These are phyloP conservation scores for Distichodus sexfasciatus DNA, from an alignment of 2,797 vertebrate species.

Conservation along the genomic window DNA sequence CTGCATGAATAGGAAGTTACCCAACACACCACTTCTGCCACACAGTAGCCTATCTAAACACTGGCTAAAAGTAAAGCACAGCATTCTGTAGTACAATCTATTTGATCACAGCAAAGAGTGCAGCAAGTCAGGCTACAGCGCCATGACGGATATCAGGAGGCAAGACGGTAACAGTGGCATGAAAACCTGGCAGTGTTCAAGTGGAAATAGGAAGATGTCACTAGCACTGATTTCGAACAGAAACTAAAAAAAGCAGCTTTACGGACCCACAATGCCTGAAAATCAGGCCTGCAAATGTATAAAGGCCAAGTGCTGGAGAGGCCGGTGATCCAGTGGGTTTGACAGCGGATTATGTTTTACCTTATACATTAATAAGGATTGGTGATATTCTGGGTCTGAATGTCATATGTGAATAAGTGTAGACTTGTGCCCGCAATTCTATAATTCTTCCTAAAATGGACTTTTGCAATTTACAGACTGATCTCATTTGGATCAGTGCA, in stretches of 20 bases:
- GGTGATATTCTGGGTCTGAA: conserved; percentile 45
- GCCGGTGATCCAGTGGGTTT: conserved; percentile 22
- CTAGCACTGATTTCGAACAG: conserved; percentile 37
- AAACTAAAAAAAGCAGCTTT: conserved; percentile 32
- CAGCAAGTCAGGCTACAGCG: conserved; percentile 56
- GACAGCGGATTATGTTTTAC: not conserved
- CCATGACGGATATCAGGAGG: conserved; percentile 39
- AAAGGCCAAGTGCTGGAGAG: conserved; percentile 50
- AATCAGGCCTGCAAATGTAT: conserved; percentile 19
- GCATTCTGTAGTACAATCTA: conserved; percentile 45
- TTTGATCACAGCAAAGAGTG: conserved; percentile 53
- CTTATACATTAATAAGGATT: conserved; percentile 41
- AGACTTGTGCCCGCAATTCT: conserved; percentile 27
- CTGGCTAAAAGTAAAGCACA: conserved; percentile 25
- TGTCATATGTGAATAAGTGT: conserved; percentile 29
- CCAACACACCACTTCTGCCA: too few species aligned
- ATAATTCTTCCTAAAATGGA: not conserved
- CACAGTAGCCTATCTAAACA: not conserved
- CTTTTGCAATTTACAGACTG: conserved; percentile 4
- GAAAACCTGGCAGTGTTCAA: conserved; percentile 64
- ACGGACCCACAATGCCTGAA: not conserved
- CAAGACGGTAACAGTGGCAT: conserved; percentile 51
- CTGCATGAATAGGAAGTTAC: too few species aligned
- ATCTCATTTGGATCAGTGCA: conserved; percentile 37
- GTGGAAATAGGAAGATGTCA: conserved; percentile 50